These are phyloP conservation scores for Neodiprion virginianus DNA, from an alignment of 1,140 invertebrate species.

Conservation along the genomic window DNA sequence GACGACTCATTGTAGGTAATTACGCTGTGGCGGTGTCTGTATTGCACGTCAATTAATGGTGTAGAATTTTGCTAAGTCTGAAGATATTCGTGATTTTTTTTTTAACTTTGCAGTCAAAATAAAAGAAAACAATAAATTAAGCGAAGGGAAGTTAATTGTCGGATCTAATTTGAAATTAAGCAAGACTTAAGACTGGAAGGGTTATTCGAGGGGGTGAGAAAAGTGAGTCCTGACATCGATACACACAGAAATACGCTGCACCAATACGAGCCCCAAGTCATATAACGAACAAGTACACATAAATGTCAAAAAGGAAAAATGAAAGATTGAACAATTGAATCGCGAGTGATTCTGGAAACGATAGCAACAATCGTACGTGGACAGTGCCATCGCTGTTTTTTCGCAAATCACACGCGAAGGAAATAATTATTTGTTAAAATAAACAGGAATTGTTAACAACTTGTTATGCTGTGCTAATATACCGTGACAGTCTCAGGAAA, in stretches of 20 bases:
- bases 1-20: too few relatives aligned
- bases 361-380: not conserved
- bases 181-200: too few relatives aligned
- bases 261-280: slow-evolving; percentile 41
- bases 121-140: too few relatives aligned
- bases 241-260: slow-evolving; percentile 21
- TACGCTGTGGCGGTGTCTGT: too few relatives aligned
- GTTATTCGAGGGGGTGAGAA: too few relatives aligned
- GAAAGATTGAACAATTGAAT: not conserved
- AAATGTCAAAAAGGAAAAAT: slow-evolving; percentile 1
- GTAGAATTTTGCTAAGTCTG: too few relatives aligned
- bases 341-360: not conserved
- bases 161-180: too few relatives aligned
- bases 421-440: not conserved
- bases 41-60: too few relatives aligned
- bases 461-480: not conserved
- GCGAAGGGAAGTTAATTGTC: too few relatives aligned
- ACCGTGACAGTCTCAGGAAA: too few relatives aligned
- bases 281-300: slow-evolving; percentile 14
- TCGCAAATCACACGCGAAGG: not conserved
- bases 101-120: too few relatives aligned
- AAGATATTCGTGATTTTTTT: too few relatives aligned
- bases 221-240: not conserved
- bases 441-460: not conserved
- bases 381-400: not conserved